Percentiles rank a stretch among this genome's conserved stretches.
phyloP scores from a whole-genome alignment of 2,113 vertebrate species.

The Fulica atra region DNA sequence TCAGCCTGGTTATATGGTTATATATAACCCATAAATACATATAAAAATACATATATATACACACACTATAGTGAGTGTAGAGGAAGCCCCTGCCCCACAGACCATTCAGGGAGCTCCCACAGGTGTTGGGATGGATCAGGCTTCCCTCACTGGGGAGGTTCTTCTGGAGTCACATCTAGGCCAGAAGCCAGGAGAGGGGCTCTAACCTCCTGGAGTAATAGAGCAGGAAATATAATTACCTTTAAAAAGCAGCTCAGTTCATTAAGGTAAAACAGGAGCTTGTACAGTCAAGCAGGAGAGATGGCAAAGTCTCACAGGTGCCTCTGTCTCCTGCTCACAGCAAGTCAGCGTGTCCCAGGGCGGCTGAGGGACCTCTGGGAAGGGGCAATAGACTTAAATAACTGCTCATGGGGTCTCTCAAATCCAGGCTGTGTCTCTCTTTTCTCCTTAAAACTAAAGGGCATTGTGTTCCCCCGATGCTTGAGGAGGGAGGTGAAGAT shows the following conservation, averaged over 20 bases:
- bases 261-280: not conserved
- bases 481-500: not conserved
- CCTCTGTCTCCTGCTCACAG: not conserved
- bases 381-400: not conserved
- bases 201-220: not conserved
- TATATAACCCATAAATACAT: too few relatives aligned
- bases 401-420: not conserved
- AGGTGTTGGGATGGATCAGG: not conserved
- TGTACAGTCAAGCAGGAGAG: not conserved
- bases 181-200: not conserved
- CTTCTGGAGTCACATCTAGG: not conserved
- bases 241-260: not conserved
- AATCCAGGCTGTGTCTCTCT: not conserved
- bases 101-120: rapidly evolving
- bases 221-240: not conserved
- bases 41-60: rapidly evolving
- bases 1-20: too few relatives aligned
- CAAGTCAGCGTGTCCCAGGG: rapidly evolving
- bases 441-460: not conserved
- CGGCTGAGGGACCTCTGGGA: not conserved
- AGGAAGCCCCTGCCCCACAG: not conserved
- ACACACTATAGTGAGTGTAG: rapidly evolving
- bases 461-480: rapidly evolving
- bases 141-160: not conserved
- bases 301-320: not conserved